Base-by-base conservation (phyloP, 2,113 vertebrate genomes). In the Tupaia tana region DNA sequence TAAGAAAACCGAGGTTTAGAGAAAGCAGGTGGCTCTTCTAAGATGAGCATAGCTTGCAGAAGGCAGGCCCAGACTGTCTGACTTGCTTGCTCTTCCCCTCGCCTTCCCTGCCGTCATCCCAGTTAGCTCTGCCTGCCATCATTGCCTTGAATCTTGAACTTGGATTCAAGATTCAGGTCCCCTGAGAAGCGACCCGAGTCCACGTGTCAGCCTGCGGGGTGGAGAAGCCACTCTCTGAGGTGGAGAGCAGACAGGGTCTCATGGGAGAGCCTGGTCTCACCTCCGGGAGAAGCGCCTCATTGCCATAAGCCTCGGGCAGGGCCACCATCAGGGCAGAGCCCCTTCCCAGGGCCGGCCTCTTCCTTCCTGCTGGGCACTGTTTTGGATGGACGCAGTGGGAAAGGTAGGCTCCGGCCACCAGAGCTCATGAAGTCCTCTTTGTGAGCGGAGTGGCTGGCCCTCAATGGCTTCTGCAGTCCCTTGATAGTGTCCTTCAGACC, bases 121-220 rank as follows among this genome's bases (percentile, higher is more conserved):
- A 11, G 0, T 61, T 27, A 43, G 34, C 12, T 92, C 13, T 52
- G 71, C 54, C 61, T 85, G 54, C 54, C 71, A n/a, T 58, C 56
- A 20, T 82, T 79, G 73, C 81, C 66, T 96, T 94, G 64, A 34
- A 67, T 75, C 89, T 90, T 82, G 82, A 83, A 66, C 20, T 64
- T 89, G 95, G 84, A 31, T 71, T 43, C 43, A 63, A 54, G 63
- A 81, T 25, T 9, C 34, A 22, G 9, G 3, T 27, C 31, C 59
- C 63, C 34, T 24, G n/a, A 59, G 91, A 81, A 94, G 85, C n/a
- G 25, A 54, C 29, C 2, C 1, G 67, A 64, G 43, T 70, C 67
- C 58, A 77, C 15, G 2, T 52, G 66, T 66, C 89, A 94, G n/a
- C 61, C 16, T 52, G 31, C 89, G 69, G 15, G 67, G 61, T 11